Evolutionary conservation across 2,888 invertebrate genomes (phyloP), one percentile per base, ranked within the genome.

Genomic region (Abrostola triplasia): DNA sequence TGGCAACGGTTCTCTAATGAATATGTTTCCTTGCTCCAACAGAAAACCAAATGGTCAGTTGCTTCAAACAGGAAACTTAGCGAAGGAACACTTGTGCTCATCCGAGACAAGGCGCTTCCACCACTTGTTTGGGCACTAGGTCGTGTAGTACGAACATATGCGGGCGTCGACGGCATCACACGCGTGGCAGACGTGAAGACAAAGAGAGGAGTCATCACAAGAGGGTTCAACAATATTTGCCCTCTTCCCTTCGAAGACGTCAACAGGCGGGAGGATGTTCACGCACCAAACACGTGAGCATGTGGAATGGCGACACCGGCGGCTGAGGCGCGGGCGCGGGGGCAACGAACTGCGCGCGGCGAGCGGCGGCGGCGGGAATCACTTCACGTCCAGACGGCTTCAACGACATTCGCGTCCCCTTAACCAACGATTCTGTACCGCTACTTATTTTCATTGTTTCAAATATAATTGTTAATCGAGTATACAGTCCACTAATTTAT

Each of bases 171-270:
- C 24, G 69, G 66, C 36, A 59, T 63, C 51, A 11, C 66, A 38
- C 58, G 10, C 36, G 53, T 60, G 37, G 60, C 49, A 13, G 60
- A 60, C 10, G 37, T 73, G n/a, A 59, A 57, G 49, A 70, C 70
- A 0, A 65, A 49, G 36, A 54, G 44, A 42, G 70, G 68, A 9
- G 62, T 50, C 36, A 54, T 73, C 7, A 48, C 40, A 36, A 47
- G 70, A 42, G 70, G 36, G 36, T 61, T 44, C 44, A 61, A 61
- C 13, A 61, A 55, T 36, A 13, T 61, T 36, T 54, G 60, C 36
- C 60, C 60, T 36, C 60, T 61, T 40, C 54, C 60, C 13, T 37
- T 54, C 36, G 48, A 47, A 37, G 40, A 24, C 10, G 36, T 60
- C 60, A 60, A 60, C 60, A 52, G 47, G 48, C 47, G 59, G 59